Percentiles rank a stretch among this genome's conserved stretches.
Evolutionary conservation across 2,113 vertebrate genomes (phyloP).

Genomic region (Calidris pygmaea): DNA sequence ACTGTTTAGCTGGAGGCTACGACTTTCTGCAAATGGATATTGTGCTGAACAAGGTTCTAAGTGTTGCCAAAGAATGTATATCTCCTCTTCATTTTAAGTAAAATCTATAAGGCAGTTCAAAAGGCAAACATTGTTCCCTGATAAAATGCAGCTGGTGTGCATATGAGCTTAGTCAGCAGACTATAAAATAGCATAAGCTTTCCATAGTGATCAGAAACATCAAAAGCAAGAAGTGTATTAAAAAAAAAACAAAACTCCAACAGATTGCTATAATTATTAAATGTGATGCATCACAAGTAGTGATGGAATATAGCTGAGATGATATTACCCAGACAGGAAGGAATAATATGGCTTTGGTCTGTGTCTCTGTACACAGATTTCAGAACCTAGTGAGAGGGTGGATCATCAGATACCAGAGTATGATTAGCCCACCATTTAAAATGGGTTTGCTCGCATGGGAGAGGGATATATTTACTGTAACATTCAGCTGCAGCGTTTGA

Average conservation of each 20-base stretch:
- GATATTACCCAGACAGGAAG: slow-evolving; percentile 4
- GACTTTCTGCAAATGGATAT: not conserved
- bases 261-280: slow-evolving; percentile 41
- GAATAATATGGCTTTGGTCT: not conserved
- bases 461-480: not conserved
- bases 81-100: not conserved
- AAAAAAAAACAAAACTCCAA: not conserved
- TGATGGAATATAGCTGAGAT: not conserved
- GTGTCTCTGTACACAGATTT: not conserved
- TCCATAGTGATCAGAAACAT: slow-evolving; percentile 31
- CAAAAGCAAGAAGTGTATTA: slow-evolving; percentile 20
- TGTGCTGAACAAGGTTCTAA: slow-evolving; percentile 15
- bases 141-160: slow-evolving; percentile 42
- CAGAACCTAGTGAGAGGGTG: not conserved
- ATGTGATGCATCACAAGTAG: not conserved
- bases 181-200: slow-evolving; percentile 34
- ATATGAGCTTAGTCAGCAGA: slow-evolving; percentile 45
- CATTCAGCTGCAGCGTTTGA: not conserved
- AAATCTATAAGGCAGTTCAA: slow-evolving; percentile 38
- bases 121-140: slow-evolving; percentile 21
- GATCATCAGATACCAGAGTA: not conserved
- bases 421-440: not conserved
- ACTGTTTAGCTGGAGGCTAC: not conserved
- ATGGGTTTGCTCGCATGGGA: not conserved
- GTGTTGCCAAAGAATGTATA: not conserved